Base-by-base conservation (phyloP, 2,888 invertebrate species). In the Acleris emargana region DNA sequence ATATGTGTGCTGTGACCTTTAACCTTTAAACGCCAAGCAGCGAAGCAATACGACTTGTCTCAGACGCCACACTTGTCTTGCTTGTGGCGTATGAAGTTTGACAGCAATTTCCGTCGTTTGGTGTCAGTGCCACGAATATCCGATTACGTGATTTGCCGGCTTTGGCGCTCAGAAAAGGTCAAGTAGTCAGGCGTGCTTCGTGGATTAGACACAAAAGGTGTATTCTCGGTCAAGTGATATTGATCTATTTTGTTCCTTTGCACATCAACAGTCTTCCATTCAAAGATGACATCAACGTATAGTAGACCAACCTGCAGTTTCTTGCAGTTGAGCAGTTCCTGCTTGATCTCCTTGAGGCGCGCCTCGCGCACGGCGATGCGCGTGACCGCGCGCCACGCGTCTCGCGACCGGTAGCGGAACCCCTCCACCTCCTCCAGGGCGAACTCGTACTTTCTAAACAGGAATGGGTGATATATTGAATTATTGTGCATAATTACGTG, bases 341-440 rank as follows among this genome's bases (percentile, higher is more conserved):
- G 94, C 84, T 97, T 97, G 75, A 99, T 99, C 93, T 99, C 99
- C 82, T 97, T 98, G 57, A 99, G 93, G 22, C 99, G 93, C 0
- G 99, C 99, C 86, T 99, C 99, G 54, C 98, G 94, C 2, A 99
- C 96, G 0, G 99, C 98, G 68, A 98, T 96, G 76, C 96, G 95
- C 0, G 99, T 99, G 9, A 99, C 97, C 1, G 98, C 97, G 77
- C 97, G 95, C 96, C 99, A 97, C 4, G 98, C 99, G 93, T 99
- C 99, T 80, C 96, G 95, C 0, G 99, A 97, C 73, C 99, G 94
- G 89, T 99, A 99, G 70, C 97, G 94, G 86, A 99, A 99, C 0
- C 99, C 97, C 83, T 99, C 99, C 57, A 99, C 96, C 89, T 99
- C 99, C 69, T 98, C 97, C 86, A 99, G 93, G 76, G 97, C 97